These are phyloP conservation scores for Sinocyclocheilus anophthalmus DNA, from an alignment of 2,113 vertebrate species.

Conservation along the genomic window DNA sequence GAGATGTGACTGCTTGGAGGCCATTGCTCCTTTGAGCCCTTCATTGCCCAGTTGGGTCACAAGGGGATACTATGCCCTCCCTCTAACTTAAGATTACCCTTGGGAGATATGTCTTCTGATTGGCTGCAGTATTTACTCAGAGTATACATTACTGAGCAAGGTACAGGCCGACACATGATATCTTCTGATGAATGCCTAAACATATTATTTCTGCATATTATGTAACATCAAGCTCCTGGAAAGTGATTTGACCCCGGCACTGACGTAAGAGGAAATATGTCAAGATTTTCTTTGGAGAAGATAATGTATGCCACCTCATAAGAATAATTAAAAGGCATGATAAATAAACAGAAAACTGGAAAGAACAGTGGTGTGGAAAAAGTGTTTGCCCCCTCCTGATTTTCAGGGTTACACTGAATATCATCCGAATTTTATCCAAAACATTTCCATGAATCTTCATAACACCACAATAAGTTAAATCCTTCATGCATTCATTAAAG, in stretches of 20 bases:
- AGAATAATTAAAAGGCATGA: not conserved
- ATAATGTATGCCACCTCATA: not conserved
- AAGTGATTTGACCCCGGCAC: not conserved
- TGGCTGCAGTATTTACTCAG: conserved; percentile 8
- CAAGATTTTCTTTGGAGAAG: not conserved
- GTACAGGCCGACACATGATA: conserved; percentile 3
- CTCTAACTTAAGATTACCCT: conserved; percentile 51
- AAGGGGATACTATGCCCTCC: conserved; percentile 61
- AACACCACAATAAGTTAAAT: not conserved
- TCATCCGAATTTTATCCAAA: not conserved
- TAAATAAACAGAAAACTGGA: not conserved
- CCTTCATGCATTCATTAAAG: not conserved
- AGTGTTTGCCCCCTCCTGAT: not conserved
- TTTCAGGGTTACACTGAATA: not conserved
- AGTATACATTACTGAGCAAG: not conserved
- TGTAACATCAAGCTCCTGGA: not conserved
- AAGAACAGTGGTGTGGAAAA: not conserved
- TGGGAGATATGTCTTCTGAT: conserved; percentile 46
- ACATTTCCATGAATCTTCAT: not conserved
- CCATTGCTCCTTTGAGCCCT: conserved; percentile 64
- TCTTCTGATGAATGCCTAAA: not conserved
- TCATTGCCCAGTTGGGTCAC: conserved; percentile 46
- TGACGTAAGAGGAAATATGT: not conserved
- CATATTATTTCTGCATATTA: not conserved
- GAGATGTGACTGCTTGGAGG: conserved; percentile 54